Base-by-base conservation (phyloP, 30 jellyfish, hydroid and myxozoan genomes). In the Cassiopea xamachana region DNA sequence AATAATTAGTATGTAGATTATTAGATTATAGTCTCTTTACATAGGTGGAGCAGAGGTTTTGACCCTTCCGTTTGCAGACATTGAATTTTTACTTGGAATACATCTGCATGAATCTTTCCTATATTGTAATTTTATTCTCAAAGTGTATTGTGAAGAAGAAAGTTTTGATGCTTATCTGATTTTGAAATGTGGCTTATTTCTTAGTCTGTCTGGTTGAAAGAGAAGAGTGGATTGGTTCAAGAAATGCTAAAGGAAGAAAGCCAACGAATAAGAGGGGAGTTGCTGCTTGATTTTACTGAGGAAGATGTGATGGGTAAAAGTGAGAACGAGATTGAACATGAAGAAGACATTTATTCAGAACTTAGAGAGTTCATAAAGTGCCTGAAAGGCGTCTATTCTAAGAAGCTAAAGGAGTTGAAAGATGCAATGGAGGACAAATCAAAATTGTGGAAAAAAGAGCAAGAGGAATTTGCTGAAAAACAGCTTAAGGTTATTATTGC, bases 221-320 rank as follows among this genome's bases (percentile, higher is more conserved):
- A 90, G 50, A 75, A 81, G 46, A 71, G 70, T 58, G 18, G 45
- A 39, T 80, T 90, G 1, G 81, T 69, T 48, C 93, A 75, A 71
- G 90, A 90, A 51, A 83, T 90, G 7, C 60, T 90, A 27, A 85
- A 83, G 78, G 97, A 90, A 50, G 97, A 90, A 64, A 82, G 97
- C 75, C 67, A 82, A 80, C 62, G 89, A 75, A 74, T 90, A 50
- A 87, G 97, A 58, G 17, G 77, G 1, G 92, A 90, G 69, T 48
- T 90, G 7, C 70, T 82, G 48, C 84, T 76, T 1, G 91, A 72
- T 64, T 83, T 90, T 59, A 87, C 82, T 19, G 89, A 77, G 47
- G 64, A 45, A 1, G 68, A 64, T n/a, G 60, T 43, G 17, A 49
- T 9, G 60, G 84, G 72, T 10, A 14, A 55, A 12, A 50, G 19